Percentiles rank a stretch among this genome's conserved stretches.
phyloP scores from a whole-genome alignment of 1,140 invertebrate genomes.

The Trichonephila clavata region DNA sequence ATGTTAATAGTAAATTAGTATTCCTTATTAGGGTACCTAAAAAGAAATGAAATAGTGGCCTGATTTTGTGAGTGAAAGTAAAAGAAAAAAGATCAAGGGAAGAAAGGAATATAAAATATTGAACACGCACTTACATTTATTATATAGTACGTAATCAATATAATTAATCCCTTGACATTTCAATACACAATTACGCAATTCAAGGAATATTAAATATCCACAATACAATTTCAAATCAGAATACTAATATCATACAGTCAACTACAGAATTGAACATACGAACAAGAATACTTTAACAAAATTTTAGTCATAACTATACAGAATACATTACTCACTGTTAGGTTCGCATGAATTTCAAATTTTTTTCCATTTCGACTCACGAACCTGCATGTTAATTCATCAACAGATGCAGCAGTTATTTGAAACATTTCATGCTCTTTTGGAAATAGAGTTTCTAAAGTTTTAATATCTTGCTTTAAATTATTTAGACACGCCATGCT shows the following conservation, averaged over 20 bases:
- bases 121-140: background rate
- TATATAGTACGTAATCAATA: slow-evolving; percentile 15
- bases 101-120: background rate
- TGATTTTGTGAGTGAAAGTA: background rate
- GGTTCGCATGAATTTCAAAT: slow-evolving; percentile 98
- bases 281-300: background rate
- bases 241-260: no score
- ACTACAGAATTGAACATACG: no score
- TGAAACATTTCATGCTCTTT: slow-evolving; percentile 98
- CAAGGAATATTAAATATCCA: background rate
- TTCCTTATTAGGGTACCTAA: background rate
- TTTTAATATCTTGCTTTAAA: slow-evolving; percentile 98
- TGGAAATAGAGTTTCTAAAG: slow-evolving; percentile 95
- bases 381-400: slow-evolving; percentile 98
- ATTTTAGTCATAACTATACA: background rate
- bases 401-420: slow-evolving; percentile 97
- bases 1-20: background rate
- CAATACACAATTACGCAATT: background rate
- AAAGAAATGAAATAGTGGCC: slow-evolving; percentile 13
- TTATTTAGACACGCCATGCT: slow-evolving; percentile 96
- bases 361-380: slow-evolving; percentile 95
- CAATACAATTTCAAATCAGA: background rate
- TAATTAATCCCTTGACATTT: background rate
- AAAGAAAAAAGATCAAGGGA: background rate
- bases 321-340: slow-evolving; percentile 89